Evolutionary conservation across 2,113 vertebrate genomes (phyloP), one percentile per base, ranked within the genome.

Genomic region (Chloroceryle aenea): DNA sequence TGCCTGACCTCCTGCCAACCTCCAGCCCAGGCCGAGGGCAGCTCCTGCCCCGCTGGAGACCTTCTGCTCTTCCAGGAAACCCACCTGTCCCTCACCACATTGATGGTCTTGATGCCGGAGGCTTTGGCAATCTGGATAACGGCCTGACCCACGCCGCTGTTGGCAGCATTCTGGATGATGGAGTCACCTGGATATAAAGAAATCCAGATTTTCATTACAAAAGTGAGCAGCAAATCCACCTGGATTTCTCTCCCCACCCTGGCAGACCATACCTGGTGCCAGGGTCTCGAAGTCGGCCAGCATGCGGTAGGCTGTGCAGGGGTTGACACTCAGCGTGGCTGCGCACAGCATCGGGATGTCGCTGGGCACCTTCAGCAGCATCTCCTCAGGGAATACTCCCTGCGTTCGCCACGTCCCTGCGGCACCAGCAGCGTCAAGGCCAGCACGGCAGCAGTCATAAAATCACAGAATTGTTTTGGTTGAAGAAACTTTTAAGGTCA

Each of bases 81-180:
- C 55, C 79, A 99, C 99, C 99, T 99, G 97, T 99, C 98, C 97
- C 99, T 95, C 92, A 99, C 94, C 77, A 99, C 97, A 1, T 99
- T 99, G 97, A 99, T 98, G 69, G 99, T 99, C 67, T 97, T 98
- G 91, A 99, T 84, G 88, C 99, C 98, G 3, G 97, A 98, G 72
- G 99, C 98, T 62, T 98, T 98, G 56, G 99, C 99, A 8, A 99
- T 99, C 98, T 99, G 99, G 96, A 99, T 99, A 40, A 99, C 98
- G 17, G 99, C 99, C 97, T 99, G 99, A 17, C 99, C 99, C 50
- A 99, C 99, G 16, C 99, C 98, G 30, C 99, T 99, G 98, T 99
- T 99, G 91, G 99, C 99, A 1, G 98, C 99, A 2, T 99, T 99
- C 98, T 99, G 99, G 96, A 99, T 99, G 87, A 99, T 30, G 0